phyloP scores from a whole-genome alignment of 2,113 vertebrate genomes.

The Amblyornis subalaris region DNA sequence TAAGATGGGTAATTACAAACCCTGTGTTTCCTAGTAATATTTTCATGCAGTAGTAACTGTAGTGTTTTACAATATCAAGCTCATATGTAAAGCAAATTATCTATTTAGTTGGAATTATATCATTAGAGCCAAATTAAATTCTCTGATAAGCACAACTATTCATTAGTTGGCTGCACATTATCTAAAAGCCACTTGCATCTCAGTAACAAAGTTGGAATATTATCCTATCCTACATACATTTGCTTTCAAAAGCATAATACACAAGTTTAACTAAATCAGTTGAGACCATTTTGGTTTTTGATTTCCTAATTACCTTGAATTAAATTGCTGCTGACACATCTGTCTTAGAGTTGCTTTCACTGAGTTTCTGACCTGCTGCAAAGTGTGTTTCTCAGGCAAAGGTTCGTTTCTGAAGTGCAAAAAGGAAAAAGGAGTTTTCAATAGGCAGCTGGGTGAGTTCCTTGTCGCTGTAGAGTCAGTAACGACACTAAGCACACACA shows the following conservation, averaged over 20 bases:
- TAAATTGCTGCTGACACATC: neutral
- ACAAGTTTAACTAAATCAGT: conserved; percentile 13
- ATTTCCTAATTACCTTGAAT: conserved; percentile 34
- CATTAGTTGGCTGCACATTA: conserved; percentile 29
- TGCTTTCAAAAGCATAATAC: conserved; percentile 7
- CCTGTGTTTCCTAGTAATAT: conserved; percentile 62
- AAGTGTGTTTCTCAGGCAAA: neutral
- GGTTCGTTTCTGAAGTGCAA: neutral
- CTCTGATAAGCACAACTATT: conserved; percentile 58
- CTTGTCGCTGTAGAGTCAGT: too few relatives aligned
- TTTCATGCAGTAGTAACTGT: conserved; percentile 56
- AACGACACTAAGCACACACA: too few relatives aligned
- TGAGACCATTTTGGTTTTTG: neutral
- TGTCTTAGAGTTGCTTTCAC: neutral
- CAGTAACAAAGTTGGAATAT: conserved; percentile 14
- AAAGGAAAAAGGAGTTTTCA: neutral
- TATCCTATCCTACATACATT: neutral
- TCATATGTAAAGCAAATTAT: conserved; percentile 70
- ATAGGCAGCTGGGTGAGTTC: neutral
- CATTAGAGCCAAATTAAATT: conserved; percentile 59
- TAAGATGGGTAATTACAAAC: conserved; percentile 71
- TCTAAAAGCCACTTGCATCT: conserved; percentile 20
- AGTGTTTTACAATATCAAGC: conserved; percentile 65
- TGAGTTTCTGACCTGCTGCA: neutral
- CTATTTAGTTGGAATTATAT: conserved; percentile 62